A percentile compares a stretch with the other conserved stretches of the same genome.
These are phyloP conservation scores for Dryoscopus gambensis DNA, from an alignment of 2,113 vertebrate species.

Conservation along the genomic window DNA sequence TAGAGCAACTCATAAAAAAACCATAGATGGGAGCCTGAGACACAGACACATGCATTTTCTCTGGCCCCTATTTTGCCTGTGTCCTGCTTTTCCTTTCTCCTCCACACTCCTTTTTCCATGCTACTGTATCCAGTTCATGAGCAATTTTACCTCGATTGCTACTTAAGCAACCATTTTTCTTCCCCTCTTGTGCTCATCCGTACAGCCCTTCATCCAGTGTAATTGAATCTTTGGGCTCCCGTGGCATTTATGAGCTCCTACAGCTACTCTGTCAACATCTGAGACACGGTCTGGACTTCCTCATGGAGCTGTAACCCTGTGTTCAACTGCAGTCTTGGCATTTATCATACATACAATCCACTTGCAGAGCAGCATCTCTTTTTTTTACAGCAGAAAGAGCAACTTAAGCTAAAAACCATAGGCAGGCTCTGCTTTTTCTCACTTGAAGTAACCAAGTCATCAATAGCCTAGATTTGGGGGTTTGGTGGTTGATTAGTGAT, in stretches of 20 bases:
- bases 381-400: background rate
- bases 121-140: background rate
- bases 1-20: background rate
- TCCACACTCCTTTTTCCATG: background rate
- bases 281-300: constrained; percentile 37
- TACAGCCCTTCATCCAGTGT: background rate
- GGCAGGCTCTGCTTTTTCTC: background rate
- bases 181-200: background rate
- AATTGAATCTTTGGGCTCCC: constrained; percentile 51
- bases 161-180: constrained; percentile 20
- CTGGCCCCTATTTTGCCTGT: rapidly evolving
- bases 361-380: background rate
- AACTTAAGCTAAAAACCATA: background rate
- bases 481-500: background rate
- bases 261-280: constrained; percentile 35
- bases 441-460: background rate
- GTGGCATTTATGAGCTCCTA: constrained; percentile 50
- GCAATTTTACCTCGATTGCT: background rate
- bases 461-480: background rate
- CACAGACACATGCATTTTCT: background rate
- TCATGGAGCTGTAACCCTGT: background rate
- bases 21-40: background rate
- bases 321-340: constrained; percentile 1
- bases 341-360: background rate
- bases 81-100: background rate